A percentile compares a stretch with the other conserved stretches of the same genome.
phyloP scores from a whole-genome alignment of 2,113 vertebrate genomes.

The Numida meleagris region DNA sequence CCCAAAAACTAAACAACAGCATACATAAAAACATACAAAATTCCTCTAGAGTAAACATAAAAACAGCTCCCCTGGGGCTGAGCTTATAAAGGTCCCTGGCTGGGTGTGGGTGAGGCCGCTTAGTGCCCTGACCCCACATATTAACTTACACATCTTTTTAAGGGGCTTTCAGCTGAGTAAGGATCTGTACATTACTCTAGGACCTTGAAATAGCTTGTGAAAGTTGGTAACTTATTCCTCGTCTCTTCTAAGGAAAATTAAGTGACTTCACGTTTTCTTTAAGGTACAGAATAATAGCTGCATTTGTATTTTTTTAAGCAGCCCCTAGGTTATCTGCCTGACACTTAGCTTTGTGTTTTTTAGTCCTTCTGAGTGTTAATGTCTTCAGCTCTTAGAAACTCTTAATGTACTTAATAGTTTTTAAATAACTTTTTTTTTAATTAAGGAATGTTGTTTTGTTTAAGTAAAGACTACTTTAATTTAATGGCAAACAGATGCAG shows the following conservation, averaged over 20 bases:
- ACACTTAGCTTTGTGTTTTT: accelerated
- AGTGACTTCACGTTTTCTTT: not conserved
- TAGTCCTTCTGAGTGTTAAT: not conserved
- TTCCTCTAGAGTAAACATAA: accelerated
- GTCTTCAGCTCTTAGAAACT: accelerated
- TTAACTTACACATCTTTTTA: accelerated
- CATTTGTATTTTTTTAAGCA: accelerated
- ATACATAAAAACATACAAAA: accelerated
- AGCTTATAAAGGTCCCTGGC: not conserved
- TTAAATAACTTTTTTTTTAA: not conserved
- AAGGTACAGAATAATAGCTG: accelerated
- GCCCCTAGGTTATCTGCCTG: accelerated
- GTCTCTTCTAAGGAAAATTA: accelerated
- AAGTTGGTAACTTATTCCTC: accelerated
- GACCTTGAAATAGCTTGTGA: accelerated
- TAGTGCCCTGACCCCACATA: not conserved
- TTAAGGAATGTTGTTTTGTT: not conserved
- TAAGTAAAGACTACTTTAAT: accelerated
- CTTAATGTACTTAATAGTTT: not conserved
- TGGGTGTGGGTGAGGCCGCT: not conserved
- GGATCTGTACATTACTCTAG: accelerated
- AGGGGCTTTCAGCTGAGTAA: accelerated
- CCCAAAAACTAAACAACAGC: too few species aligned
- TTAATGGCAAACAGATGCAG: accelerated
- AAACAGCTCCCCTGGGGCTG: accelerated